These are phyloP conservation scores for Idris sp. DNA, from an alignment of 1,140 invertebrate genomes.

Conservation along the genomic window DNA sequence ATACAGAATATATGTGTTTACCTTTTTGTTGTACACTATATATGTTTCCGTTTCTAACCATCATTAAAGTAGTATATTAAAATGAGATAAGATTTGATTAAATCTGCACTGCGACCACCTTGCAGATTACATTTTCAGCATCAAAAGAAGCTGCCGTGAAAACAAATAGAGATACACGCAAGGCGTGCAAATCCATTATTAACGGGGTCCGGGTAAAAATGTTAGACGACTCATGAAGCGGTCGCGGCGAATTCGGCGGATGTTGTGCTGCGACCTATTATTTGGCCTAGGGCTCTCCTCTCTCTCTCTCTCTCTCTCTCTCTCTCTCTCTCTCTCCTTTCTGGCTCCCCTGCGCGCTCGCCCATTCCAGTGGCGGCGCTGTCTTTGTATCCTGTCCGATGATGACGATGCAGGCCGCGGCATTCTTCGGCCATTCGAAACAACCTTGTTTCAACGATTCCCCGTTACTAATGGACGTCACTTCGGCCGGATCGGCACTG, in stretches of 20 bases:
- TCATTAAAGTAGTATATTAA: no score
- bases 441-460: slow-evolving; percentile 66
- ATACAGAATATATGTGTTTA: no score
- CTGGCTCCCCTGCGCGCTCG: slow-evolving; percentile 38
- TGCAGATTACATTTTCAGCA: slow-evolving; percentile 11
- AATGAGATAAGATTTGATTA: no score
- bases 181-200: slow-evolving; percentile 39
- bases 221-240: slow-evolving; percentile 70
- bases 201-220: slow-evolving; percentile 9
- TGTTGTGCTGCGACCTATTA: slow-evolving; percentile 72
- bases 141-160: neutral
- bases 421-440: slow-evolving; percentile 66
- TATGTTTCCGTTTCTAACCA: no score
- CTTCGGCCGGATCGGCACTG: slow-evolving; percentile 65
- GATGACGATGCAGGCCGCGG: slow-evolving; percentile 75
- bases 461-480: slow-evolving; percentile 71
- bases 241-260: slow-evolving; percentile 65
- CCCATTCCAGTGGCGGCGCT: slow-evolving; percentile 68
- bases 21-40: no score
- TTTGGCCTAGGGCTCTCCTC: slow-evolving; percentile 74
- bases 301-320: no score
- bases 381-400: slow-evolving; percentile 73
- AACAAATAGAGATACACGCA: slow-evolving; percentile 14
- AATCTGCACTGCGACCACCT: no score
- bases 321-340: no score